A percentile compares a stretch with the other conserved stretches of the same genome.
Evolutionary conservation across 2,888 invertebrate species (phyloP).

Genomic region (Chalcosyrphus nemorum): DNA sequence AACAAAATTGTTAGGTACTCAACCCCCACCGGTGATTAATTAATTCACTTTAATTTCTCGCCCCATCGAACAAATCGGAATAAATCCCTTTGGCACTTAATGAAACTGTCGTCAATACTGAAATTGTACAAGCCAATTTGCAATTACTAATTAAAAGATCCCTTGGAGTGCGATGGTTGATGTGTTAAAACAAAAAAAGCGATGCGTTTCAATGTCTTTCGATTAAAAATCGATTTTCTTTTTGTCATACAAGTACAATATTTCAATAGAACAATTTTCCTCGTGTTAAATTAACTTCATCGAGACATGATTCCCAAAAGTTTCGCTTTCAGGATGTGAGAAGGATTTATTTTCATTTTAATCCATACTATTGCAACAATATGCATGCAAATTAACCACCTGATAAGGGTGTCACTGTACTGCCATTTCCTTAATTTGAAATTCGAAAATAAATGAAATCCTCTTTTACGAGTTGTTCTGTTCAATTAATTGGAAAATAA

Average conservation of each 20-base stretch:
- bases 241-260: too few species aligned
- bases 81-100: slow-evolving; percentile 28
- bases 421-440: slow-evolving; percentile 9
- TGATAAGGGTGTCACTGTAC: slow-evolving; percentile 2
- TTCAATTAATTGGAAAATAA: slow-evolving; percentile 43
- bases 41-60: slow-evolving; percentile 44
- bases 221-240: slow-evolving; percentile 59
- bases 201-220: background rate
- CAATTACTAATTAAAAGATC: slow-evolving; percentile 68
- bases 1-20: background rate
- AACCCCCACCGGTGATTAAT: background rate
- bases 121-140: slow-evolving; percentile 53
- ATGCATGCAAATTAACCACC: background rate
- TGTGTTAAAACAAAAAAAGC: slow-evolving; percentile 1
- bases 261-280: background rate
- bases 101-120: slow-evolving; percentile 54
- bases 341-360: slow-evolving; percentile 2
- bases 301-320: background rate
- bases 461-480: background rate
- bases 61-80: slow-evolving; percentile 9
- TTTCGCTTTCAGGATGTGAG: background rate
- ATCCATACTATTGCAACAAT: background rate
- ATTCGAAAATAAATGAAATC: background rate
- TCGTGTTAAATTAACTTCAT: slow-evolving; percentile 28
- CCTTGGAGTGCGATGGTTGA: slow-evolving; percentile 19